These are phyloP conservation scores for Zophobas morio DNA, from an alignment of 1,140 invertebrate species.

Conservation along the genomic window DNA sequence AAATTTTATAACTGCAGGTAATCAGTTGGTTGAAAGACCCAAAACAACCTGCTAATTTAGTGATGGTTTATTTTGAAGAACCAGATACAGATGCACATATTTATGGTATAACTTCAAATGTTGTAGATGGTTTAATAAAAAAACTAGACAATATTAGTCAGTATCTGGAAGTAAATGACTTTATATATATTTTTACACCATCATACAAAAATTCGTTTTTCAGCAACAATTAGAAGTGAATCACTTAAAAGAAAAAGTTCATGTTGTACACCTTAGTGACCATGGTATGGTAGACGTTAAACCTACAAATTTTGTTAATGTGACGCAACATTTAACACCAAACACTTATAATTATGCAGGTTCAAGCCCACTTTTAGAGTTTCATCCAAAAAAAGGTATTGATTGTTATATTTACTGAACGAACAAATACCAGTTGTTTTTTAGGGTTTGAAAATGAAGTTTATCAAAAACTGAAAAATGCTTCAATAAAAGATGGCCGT, in stretches of 20 bases:
- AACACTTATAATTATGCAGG: slow-evolving; percentile 69
- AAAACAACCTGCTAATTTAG: slow-evolving; percentile 73
- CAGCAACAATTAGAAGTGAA: slow-evolving; percentile 31
- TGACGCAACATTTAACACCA: slow-evolving; percentile 71
- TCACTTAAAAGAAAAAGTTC: slow-evolving; percentile 69
- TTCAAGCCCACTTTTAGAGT: slow-evolving; percentile 69
- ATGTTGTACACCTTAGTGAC: slow-evolving; percentile 82
- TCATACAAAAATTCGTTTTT: slow-evolving; percentile 7
- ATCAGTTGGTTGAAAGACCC: slow-evolving; percentile 78
- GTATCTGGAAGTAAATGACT: slow-evolving; percentile 66
- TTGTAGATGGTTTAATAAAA: slow-evolving; percentile 67
- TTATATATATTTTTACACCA: background rate
- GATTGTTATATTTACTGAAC: background rate
- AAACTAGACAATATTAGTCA: slow-evolving; percentile 73
- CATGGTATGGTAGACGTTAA: slow-evolving; percentile 79
- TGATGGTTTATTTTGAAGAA: slow-evolving; percentile 82
- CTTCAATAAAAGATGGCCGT: slow-evolving; percentile 64
- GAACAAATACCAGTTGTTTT: slow-evolving; percentile 39
- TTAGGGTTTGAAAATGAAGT: slow-evolving; percentile 69
- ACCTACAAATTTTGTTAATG: slow-evolving; percentile 72
- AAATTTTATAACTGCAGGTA: slow-evolving; percentile 62
- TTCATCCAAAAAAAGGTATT: slow-evolving; percentile 72
- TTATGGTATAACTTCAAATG: slow-evolving; percentile 67
- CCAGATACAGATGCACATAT: slow-evolving; percentile 76
- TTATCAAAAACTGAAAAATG: slow-evolving; percentile 71